phyloP scores from a whole-genome alignment of 2,113 vertebrate species.

The Aspiorhynchus laticeps region DNA sequence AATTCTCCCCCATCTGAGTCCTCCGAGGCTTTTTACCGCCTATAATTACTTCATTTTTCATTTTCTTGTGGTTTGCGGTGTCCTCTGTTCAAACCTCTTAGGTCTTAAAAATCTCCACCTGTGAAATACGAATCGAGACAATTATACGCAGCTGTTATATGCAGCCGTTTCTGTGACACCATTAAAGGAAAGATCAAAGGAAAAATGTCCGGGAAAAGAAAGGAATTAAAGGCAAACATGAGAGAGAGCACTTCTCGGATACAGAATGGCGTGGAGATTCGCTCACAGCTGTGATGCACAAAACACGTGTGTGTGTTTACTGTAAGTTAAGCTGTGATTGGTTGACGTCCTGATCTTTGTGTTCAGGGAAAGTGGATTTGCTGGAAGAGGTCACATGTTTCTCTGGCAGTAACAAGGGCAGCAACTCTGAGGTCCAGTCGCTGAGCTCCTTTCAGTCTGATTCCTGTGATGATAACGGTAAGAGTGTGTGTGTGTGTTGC shows the following conservation, averaged over 20 bases:
- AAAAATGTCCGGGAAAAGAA: background rate
- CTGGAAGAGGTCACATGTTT: constrained; percentile 91
- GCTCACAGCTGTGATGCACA: background rate
- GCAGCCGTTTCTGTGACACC: background rate
- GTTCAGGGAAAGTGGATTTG: constrained; percentile 87
- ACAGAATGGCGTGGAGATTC: background rate
- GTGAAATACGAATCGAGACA: constrained; percentile 22
- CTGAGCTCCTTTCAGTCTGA: constrained; percentile 96
- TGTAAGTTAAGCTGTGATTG: background rate
- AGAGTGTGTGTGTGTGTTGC: constrained; percentile 49
- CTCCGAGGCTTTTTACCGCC: background rate
- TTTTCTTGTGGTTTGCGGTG: background rate
- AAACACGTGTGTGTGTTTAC: background rate
- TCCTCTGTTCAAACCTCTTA: constrained; percentile 11
- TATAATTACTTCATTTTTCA: constrained; percentile 28
- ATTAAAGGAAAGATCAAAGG: constrained; percentile 29
- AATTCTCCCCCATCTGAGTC: background rate
- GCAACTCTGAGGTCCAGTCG: constrained; percentile 94
- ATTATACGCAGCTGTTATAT: constrained; percentile 28
- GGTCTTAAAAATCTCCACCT: constrained; percentile 28
- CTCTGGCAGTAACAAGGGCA: constrained; percentile 93
- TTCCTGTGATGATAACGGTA: constrained; percentile 97
- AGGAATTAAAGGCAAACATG: constrained; percentile 13
- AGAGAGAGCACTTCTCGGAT: background rate
- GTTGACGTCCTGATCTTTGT: constrained; percentile 35